Evolutionary conservation across 2,888 invertebrate genomes (phyloP), one percentile per base, ranked within the genome.

Genomic region (Pachydiplax longipennis): DNA sequence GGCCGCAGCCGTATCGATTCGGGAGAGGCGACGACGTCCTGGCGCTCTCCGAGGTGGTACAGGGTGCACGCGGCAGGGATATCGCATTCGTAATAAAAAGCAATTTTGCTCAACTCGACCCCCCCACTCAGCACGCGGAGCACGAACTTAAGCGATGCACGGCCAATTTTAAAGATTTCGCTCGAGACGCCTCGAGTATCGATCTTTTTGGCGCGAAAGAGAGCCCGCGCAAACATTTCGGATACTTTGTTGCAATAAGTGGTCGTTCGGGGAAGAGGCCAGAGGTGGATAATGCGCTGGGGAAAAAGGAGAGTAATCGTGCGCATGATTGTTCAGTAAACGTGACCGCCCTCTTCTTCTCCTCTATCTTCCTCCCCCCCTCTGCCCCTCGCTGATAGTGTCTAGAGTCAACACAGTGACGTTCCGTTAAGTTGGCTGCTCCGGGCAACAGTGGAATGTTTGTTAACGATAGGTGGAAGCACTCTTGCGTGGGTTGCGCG

Each of bases 381-480:
- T 15, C 81, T 81, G 5, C 31, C 80, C 44, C 44, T 44, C 10
- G 22, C 22, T 37, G 22, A 44, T 22, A 81, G 80, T 40, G 37
- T 81, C 37, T 81, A 35, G 40, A 37, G 40, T n/a, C 40, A 40
- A 15, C 40, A 81, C 44, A 53, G 37, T 22, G 22, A 53, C 10
- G 35, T 61, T 87, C 61, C 37, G 61, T 87, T 12, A 87, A 87
- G 87, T 58, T 87, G 87, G 87, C 61, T 37, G 87, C 87, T 22
- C 61, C 61, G 87, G 35, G 22, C 31, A 87, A 35, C 31, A 87
- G 87, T 37, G 37, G 22, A 31, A 31, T 35, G 31, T 58, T 25
- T 18, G 53, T 83, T 87, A 61, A 87, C 87, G 87, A 61, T 87
- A 87, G 87, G 87, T 87, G 87, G 87, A 87, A 31, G 87, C 87